Base-by-base conservation (phyloP, 2,797 vertebrate genomes). In the Poecilia velifera region DNA sequence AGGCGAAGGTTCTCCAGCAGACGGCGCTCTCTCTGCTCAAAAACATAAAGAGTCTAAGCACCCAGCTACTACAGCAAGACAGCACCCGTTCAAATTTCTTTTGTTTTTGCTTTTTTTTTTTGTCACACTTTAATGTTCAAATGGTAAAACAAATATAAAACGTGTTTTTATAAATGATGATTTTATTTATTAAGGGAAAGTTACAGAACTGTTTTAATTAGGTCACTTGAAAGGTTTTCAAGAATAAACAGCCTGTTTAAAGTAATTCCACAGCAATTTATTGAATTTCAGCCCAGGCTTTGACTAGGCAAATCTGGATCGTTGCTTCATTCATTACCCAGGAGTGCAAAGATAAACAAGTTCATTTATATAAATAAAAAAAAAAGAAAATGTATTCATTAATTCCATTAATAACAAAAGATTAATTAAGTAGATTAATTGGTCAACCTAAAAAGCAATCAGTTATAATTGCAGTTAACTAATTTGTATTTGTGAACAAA, bases 1-100 rank as follows among this genome's bases (percentile, higher is more conserved):
- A 99, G 94, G 0, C 98, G 97, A 0, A 97, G 96, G 88, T 99
- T 98, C 87, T 99, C 96, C 86, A 99, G 92, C 73, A 98, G 96
- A 64, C 97, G 96, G 22, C 97, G 86, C 85, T 99, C 98, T 90
- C 97, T 99, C 98, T 99, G 84, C 3, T 75, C 3, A 31, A 18
- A 2, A 12, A 81, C 7, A 68, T 7, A 47, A 59, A 13, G 39
- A 31, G 28, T 34, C 28, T 18, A 25, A 72, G 46, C 14, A 28
- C 12, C 7, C 3, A 28, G 6, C 22, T 43, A 2, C 25, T 43
- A 25, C 13, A 43, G 22, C 25, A 18, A 43, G 12, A 31, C 28
- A 31, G 9, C 7, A 53, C 20, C 20, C 7, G 0, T 22, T 22
- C 9, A 31, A 39, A 20, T 41, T 43, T 45, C 7, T 75, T 14